phyloP scores from a whole-genome alignment of 2,888 invertebrate species.

The Nasonovia ribisnigri region DNA sequence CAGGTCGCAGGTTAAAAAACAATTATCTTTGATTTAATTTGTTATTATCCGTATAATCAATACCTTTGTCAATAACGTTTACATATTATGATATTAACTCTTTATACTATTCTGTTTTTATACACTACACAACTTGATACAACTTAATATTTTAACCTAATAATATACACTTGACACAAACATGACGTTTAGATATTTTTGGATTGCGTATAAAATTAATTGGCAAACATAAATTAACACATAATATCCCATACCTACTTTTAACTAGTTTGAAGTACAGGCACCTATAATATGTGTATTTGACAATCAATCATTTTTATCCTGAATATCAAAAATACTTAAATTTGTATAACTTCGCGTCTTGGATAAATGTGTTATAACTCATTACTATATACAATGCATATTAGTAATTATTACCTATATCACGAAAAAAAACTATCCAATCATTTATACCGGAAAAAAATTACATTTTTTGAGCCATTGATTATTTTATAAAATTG shows the following conservation, averaged over 20 bases:
- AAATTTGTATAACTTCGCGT: not conserved
- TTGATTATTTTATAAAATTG: not conserved
- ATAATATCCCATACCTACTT: not conserved
- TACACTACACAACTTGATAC: not conserved
- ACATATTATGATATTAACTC: not conserved
- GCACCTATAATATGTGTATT: not conserved
- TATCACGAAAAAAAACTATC: not conserved
- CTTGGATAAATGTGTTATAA: not conserved
- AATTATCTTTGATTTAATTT: not conserved
- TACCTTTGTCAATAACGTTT: not conserved
- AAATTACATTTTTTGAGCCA: not conserved
- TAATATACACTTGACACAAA: not conserved
- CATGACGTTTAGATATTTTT: not conserved
- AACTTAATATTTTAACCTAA: not conserved
- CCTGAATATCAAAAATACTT: not conserved
- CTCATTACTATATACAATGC: not conserved
- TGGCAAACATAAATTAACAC: not conserved
- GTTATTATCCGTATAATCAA: not conserved
- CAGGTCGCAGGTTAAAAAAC: not conserved
- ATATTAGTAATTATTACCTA: not conserved
- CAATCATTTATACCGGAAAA: not conserved
- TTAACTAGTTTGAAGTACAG: not conserved
- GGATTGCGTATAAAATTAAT: not conserved
- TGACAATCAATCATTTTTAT: not conserved
- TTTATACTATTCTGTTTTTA: not conserved